Evolutionary conservation across 1,140 invertebrate genomes (phyloP).

Genomic region (Rhopalosiphum maidis): DNA sequence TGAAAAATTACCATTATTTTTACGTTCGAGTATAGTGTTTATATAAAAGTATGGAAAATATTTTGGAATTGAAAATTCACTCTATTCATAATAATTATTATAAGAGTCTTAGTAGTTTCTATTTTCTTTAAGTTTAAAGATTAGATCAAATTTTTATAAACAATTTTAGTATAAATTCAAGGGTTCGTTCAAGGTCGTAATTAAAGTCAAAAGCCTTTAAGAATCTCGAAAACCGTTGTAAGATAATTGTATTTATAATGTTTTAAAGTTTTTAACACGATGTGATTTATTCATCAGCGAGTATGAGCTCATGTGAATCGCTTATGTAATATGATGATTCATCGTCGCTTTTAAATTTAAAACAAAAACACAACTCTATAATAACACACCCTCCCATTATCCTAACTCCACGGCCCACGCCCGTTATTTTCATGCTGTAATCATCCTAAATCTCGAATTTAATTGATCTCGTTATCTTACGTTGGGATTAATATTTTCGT

Average conservation of each 20-base stretch:
- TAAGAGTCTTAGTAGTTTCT: background rate
- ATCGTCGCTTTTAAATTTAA: background rate
- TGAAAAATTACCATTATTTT: conserved; percentile 14
- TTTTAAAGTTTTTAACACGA: background rate
- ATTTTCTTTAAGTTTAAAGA: background rate
- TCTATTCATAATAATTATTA: background rate
- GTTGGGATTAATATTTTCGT: background rate
- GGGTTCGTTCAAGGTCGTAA: background rate
- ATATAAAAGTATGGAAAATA: background rate
- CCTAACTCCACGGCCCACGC: background rate
- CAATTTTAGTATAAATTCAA: background rate
- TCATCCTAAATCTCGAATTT: background rate
- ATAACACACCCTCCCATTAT: conserved; percentile 9
- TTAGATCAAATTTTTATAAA: background rate
- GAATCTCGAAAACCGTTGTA: background rate
- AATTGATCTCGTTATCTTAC: conserved; percentile 11
- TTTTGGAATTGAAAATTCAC: background rate
- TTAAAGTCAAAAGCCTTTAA: background rate
- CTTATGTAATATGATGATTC: background rate
- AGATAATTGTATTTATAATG: background rate
- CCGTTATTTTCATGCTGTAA: background rate
- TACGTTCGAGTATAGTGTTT: background rate
- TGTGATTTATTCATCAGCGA: background rate
- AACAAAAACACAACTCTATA: background rate
- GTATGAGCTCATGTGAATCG: background rate